Evolutionary conservation across 2,888 invertebrate genomes (phyloP), one percentile per base, ranked within the genome.

Genomic region (Drosophila phalerata): DNA sequence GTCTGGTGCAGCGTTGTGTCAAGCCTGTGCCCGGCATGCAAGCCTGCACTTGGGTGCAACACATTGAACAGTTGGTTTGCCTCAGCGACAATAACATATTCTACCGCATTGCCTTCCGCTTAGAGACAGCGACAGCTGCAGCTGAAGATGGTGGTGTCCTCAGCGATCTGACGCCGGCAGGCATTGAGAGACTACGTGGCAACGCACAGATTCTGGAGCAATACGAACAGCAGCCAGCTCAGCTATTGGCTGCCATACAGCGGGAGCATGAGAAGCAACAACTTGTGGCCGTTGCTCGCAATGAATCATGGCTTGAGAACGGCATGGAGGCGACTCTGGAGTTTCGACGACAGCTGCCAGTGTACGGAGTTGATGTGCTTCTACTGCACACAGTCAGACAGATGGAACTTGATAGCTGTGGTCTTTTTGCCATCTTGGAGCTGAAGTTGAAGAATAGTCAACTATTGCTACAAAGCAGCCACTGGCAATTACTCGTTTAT

Each of bases 71-170:
- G 57, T 69, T 92, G 17, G 85, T 92, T 34, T 92, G 92, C 32
- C 74, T 92, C 11, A 92, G 90, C 61, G 86, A 89, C 38, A 92
- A 92, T 62, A 92, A 92, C 51, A 88, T 92, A 10, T 92, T 92
- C 51, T 91, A 92, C 73, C 77, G 78, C 17, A 84, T 88, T n/a
- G 48, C 47, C 3, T 88, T 85, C 1, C 60, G 51, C 10, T 9
- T 17, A 47, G 15, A 53, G 0, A 2, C 42, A 62, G 5, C 19
- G 34, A 5, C 37, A 2, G 25, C 48, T 5, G 42, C 38, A 3
- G 22, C 22, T 4, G 37, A 62, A 19, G 60, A 51, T n/a, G 56
- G 17, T 3, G 60, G 49, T 8, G 63, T 37, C 48, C 52, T 77
- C 45, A 28, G 73, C 13, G 89, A 90, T 25, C 38, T 92, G n/a